phyloP scores from a whole-genome alignment of 2,888 invertebrate genomes.

The Drosophila nr. perissopoda region DNA sequence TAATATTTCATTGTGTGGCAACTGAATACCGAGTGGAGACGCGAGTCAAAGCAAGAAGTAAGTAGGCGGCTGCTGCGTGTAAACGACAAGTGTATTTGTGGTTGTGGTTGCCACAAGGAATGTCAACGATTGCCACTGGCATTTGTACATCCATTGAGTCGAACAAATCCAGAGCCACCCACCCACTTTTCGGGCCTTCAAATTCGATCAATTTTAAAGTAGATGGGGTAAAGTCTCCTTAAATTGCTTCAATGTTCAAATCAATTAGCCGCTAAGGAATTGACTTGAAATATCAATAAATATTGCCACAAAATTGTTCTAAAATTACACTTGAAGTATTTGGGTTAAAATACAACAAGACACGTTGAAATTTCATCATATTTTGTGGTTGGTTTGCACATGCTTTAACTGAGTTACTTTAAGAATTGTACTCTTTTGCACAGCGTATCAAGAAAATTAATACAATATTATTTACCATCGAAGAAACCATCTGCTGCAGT shows the following conservation, averaged over 20 bases:
- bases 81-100: slow-evolving; percentile 59
- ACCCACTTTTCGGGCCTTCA: slow-evolving; percentile 8
- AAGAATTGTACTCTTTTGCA: neutral
- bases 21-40: slow-evolving; percentile 25
- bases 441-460: neutral
- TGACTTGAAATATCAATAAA: slow-evolving; percentile 18
- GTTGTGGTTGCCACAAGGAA: slow-evolving; percentile 61
- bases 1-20: slow-evolving; percentile 76
- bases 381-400: neutral
- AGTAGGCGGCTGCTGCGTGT: slow-evolving; percentile 14
- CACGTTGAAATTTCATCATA: neutral
- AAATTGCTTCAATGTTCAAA: slow-evolving; percentile 26
- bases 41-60: neutral
- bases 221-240: slow-evolving; percentile 24
- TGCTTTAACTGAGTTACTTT: neutral
- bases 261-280: slow-evolving; percentile 40
- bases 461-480: neutral
- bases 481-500: neutral
- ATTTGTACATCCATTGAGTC: slow-evolving; percentile 40
- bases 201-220: slow-evolving; percentile 13
- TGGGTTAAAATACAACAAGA: slow-evolving; percentile 17
- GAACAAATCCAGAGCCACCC: slow-evolving; percentile 12
- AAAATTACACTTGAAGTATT: slow-evolving; percentile 10
- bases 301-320: slow-evolving; percentile 18
- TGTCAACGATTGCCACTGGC: slow-evolving; percentile 65